Evolutionary conservation across 2,888 invertebrate genomes (phyloP).

Genomic region (Anthophora plumipes): DNA sequence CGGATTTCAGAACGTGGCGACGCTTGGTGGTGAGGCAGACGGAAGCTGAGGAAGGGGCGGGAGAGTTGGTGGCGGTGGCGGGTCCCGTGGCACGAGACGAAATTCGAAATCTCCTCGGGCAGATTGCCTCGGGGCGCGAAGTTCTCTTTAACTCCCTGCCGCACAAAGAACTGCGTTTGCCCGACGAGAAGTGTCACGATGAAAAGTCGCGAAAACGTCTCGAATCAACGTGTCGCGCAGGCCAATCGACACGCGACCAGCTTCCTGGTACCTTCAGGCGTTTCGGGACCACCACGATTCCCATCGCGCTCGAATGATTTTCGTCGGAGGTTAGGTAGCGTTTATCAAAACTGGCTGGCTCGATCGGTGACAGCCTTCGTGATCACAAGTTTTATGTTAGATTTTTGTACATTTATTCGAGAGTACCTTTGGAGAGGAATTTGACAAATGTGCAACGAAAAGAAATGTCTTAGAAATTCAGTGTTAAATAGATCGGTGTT

Average conservation of each 20-base stretch:
- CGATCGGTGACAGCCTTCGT: not conserved
- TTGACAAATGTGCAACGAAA: no score
- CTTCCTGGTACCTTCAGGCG: conserved; percentile 58
- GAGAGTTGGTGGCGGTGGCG: not conserved
- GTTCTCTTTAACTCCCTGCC: conserved; percentile 69
- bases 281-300: conserved; percentile 55
- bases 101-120: conserved; percentile 71
- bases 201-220: conserved; percentile 66
- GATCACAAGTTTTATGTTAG: no score
- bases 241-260: conserved; percentile 61
- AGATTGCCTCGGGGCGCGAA: conserved; percentile 70
- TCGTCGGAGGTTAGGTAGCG: conserved; percentile 4
- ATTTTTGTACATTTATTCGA: no score
- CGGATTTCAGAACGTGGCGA: conserved; percentile 64
- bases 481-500: no score
- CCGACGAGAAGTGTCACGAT: conserved; percentile 64
- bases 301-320: conserved; percentile 54
- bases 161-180: conserved; percentile 70
- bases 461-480: no score
- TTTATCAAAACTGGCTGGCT: conserved; percentile 32
- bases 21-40: no score
- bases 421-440: no score
- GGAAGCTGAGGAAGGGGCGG: not conserved
- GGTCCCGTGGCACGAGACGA: conserved; percentile 54
- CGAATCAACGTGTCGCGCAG: conserved; percentile 69